Conservation (phyloP, 2,113 vertebrate species). For the Aldabrachelys gigantea region DNA sequence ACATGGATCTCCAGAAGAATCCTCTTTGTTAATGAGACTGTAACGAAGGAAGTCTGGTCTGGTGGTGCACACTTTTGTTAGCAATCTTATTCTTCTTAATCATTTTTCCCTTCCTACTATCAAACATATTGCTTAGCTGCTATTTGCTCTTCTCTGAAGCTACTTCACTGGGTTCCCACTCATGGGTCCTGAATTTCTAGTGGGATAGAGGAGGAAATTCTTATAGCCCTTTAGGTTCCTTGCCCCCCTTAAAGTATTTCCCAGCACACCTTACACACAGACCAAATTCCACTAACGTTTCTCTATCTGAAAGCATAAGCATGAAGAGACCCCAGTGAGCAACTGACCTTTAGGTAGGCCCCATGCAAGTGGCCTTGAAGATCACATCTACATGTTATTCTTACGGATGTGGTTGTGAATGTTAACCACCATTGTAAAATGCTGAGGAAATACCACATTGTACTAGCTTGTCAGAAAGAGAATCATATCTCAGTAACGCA, state of each 20-base stretch:
- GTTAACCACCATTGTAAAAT: not conserved
- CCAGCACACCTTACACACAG: not conserved
- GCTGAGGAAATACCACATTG: not conserved
- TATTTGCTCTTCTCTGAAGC: not conserved
- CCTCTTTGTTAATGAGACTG: not conserved
- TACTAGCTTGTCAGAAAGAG: not conserved
- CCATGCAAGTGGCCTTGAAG: not conserved
- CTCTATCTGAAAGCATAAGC: not conserved
- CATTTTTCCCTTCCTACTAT: not conserved
- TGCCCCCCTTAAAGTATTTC: not conserved
- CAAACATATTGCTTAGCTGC: not conserved
- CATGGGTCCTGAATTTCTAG: not conserved
- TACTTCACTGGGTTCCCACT: not conserved
- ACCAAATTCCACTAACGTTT: not conserved
- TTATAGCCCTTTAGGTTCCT: not conserved
- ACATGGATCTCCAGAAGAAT: not conserved
- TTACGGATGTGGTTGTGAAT: not conserved
- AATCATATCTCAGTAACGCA: not conserved
- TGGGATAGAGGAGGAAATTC: not conserved
- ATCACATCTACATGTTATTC: not conserved
- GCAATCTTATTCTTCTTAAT: not conserved
- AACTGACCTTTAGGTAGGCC: not conserved
- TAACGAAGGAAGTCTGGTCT: not conserved
- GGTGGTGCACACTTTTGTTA: not conserved
- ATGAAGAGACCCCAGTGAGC: not conserved